Evolutionary conservation across 2,113 vertebrate genomes (phyloP).

Genomic region (Heptranchias perlo): DNA sequence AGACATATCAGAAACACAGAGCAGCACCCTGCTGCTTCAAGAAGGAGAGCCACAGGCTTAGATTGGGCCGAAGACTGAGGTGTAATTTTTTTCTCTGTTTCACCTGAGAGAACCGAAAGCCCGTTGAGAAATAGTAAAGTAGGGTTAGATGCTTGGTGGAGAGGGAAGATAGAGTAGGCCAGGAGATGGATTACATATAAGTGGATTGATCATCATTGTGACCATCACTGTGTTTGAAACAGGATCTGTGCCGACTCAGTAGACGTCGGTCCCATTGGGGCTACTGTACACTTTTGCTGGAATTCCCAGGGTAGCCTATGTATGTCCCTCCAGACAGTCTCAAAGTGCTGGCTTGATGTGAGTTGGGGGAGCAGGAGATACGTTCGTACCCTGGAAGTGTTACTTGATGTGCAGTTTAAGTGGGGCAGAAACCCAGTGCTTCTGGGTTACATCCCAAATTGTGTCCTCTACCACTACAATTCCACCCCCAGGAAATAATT

Average conservation of each 20-base stretch:
- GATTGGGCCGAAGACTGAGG: no score
- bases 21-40: no score
- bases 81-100: no score
- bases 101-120: not conserved
- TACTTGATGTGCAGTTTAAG: not conserved
- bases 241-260: not conserved
- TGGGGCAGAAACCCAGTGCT: not conserved
- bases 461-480: not conserved
- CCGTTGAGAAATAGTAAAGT: not conserved
- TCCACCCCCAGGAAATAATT: not conserved
- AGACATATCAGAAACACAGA: no score
- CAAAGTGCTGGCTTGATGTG: not conserved
- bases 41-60: no score
- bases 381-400: not conserved
- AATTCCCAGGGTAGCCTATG: not conserved
- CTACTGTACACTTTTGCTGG: not conserved
- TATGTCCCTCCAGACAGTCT: no score
- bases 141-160: not conserved
- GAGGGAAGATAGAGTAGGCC: not conserved
- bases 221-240: not conserved
- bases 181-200: not conserved
- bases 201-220: not conserved
- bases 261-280: not conserved
- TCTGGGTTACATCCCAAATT: not conserved
- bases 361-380: not conserved